Percentiles rank a stretch among this genome's conserved stretches.
These are phyloP conservation scores for Heteronetta atricapilla DNA, from an alignment of 2,113 vertebrate genomes.

Conservation along the genomic window DNA sequence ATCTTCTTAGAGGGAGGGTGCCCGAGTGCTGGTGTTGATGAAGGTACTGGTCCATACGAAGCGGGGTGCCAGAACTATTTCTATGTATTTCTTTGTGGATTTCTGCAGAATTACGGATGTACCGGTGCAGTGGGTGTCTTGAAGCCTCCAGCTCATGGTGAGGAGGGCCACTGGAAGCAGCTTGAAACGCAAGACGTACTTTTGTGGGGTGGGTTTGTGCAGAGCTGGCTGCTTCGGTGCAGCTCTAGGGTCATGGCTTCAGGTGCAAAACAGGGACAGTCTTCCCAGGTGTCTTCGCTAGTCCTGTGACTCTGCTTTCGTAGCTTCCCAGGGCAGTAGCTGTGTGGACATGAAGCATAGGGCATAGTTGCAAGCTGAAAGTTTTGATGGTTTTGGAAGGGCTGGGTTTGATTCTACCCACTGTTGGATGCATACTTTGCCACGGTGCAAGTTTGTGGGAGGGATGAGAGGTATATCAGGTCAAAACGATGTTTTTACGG, in stretches of 20 bases:
- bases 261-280: neutral
- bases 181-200: neutral
- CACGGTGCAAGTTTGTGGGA: neutral
- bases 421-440: neutral
- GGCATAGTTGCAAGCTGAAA: neutral
- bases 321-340: neutral
- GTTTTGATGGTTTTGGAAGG: neutral
- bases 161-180: neutral
- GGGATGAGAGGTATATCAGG: neutral
- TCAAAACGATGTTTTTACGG: neutral
- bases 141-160: neutral
- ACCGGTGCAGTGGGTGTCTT: accelerated
- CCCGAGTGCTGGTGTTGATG: neutral
- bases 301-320: neutral
- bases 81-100: neutral
- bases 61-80: neutral
- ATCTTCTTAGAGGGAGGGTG: neutral
- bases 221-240: neutral
- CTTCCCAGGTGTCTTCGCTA: neutral
- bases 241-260: neutral
- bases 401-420: neutral
- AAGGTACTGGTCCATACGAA: neutral
- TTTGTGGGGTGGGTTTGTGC: neutral
- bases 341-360: neutral
- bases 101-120: neutral